Base-by-base conservation (phyloP, 2,888 invertebrate genomes). In the Lutraria lutraria region DNA sequence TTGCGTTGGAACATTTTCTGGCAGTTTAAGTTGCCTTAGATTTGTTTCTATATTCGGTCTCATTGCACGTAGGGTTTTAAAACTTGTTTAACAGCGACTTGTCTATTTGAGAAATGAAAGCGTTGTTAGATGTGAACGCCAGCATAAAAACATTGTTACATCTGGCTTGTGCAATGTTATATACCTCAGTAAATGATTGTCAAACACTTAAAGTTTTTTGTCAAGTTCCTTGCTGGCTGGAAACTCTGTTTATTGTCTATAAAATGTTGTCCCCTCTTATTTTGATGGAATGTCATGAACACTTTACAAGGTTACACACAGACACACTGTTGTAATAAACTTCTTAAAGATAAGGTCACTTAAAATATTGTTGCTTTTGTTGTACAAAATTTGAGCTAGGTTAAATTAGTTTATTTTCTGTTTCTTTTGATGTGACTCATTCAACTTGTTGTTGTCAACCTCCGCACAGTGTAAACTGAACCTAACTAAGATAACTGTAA, bases 61-160 rank as follows among this genome's bases (percentile, higher is more conserved):
- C 76, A 10, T 15, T 76, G 4, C 76, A 76, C 16, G 76, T 19
- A 76, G 4, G 31, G 31, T 6, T 76, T 76, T 34, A 76, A 76
- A 76, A 16, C 2, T 25, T 34, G 34, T 76, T 76, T 43, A 0
- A 76, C 76, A 25, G 31, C 6, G 16, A 34, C 76, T 31, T 76
- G 76, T 76, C 76, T 76, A 10, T 31, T 15, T n/a, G 16, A 4
- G 34, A 25, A 19, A 68, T 68, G 63, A 68, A 68, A 12, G 21
- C 21, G 60, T 60, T 56, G n/a, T n/a, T 60, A 21, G 63, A 25
- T 25, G 12, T 68, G 12, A 60, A 60, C 60, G 21, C 21, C n/a
- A 60, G n/a, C n/a, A n/a, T 60, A 60, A 12, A 43, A 68, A 68
- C 63, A 68, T 68, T 68, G 25, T n/a, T 68, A 68, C 63, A n/a